phyloP scores from a whole-genome alignment of 2,888 invertebrate genomes.

The Drosophila anomalata region DNA sequence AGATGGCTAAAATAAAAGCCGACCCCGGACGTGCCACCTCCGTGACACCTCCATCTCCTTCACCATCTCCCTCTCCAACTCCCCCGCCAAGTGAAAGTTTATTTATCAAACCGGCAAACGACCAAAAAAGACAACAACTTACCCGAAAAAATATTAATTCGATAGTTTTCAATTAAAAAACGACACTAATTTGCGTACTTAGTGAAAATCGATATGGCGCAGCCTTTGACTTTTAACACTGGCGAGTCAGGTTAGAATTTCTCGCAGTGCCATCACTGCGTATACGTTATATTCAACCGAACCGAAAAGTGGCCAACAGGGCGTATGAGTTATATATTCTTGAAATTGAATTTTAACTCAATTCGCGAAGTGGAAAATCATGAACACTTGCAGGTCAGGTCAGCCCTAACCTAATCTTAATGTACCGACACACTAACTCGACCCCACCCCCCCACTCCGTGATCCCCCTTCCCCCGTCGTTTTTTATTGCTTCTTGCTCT shows the following conservation, averaged over 20 bases:
- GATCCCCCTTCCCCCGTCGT: neutral
- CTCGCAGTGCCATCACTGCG: neutral
- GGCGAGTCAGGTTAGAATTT: constrained; percentile 19
- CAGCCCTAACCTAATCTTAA: constrained; percentile 74
- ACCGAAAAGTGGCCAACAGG: constrained; percentile 6
- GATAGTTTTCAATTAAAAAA: constrained; percentile 52
- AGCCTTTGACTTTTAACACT: constrained; percentile 31
- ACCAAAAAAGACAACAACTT: neutral
- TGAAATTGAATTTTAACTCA: neutral
- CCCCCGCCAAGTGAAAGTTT: constrained; percentile 32
- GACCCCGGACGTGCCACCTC: neutral
- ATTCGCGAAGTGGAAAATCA: neutral
- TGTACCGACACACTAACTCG: constrained; percentile 57
- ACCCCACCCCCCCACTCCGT: constrained; percentile 1
- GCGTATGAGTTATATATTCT: constrained; percentile 8
- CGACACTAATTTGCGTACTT: constrained; percentile 60
- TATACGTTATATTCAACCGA: neutral
- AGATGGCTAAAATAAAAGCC: constrained; percentile 43
- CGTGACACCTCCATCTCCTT: neutral
- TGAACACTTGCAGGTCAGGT: constrained; percentile 25
- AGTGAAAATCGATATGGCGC: constrained; percentile 69
- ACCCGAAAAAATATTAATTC: constrained; percentile 3
- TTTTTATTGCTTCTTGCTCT: constrained; percentile 10
- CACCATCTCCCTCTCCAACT: neutral
- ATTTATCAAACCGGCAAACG: constrained; percentile 8